Evolutionary conservation across 2,113 vertebrate species (phyloP).

Genomic region (Cavia aperea): DNA sequence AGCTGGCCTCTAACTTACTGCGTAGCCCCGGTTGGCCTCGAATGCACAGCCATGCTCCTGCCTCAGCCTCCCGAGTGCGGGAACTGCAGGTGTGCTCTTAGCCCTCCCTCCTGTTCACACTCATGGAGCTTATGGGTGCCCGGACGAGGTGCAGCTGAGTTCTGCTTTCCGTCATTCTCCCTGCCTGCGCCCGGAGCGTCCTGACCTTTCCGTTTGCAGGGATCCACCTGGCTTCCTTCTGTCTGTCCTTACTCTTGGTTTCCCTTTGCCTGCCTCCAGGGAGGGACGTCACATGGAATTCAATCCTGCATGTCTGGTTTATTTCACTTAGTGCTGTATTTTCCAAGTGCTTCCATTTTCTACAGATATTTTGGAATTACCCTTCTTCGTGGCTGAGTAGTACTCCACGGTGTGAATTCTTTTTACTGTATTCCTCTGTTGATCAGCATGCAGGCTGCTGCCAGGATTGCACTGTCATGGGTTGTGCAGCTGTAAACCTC

Average conservation of each 20-base stretch:
- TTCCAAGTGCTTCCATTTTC: not conserved
- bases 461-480: not conserved
- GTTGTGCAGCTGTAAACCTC: too few species aligned
- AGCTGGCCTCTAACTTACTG: too few species aligned
- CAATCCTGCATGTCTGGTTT: not conserved
- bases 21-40: too few species aligned
- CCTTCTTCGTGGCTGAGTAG: not conserved
- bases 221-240: not conserved
- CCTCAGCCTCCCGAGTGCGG: too few species aligned
- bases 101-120: not conserved
- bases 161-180: not conserved
- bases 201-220: not conserved
- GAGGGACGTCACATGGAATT: not conserved
- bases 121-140: not conserved
- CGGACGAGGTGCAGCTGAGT: not conserved
- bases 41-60: too few species aligned
- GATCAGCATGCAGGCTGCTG: not conserved
- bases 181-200: not conserved
- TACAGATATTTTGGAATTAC: not conserved
- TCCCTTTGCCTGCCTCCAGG: too few species aligned
- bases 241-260: not conserved
- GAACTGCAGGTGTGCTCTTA: too few species aligned
- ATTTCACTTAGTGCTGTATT: not conserved
- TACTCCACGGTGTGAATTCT: not conserved
- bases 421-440: not conserved